Base-by-base conservation (phyloP, 2,888 invertebrate species). In the Capitulum mitella region DNA sequence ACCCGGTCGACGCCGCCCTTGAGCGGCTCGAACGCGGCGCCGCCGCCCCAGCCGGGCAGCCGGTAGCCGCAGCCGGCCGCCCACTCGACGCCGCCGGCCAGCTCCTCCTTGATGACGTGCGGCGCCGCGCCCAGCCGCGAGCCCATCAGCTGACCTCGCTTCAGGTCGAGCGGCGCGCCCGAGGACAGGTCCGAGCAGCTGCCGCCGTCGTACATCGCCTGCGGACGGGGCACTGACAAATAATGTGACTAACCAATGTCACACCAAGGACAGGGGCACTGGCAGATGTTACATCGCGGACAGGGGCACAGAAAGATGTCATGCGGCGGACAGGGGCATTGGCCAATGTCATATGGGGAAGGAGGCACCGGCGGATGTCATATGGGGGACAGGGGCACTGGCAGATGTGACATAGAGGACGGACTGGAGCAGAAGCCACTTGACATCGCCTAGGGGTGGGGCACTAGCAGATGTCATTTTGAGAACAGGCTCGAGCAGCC, bases 51-150 rank as follows among this genome's bases (percentile, higher is more conserved):
- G 70, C 70, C 26, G 70, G 70, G 26, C 70, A 70, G 70, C 37
- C 70, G 34, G 70, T 70, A 70, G 70, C 70, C 70, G 16, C 70
- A 70, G 70, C 70, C 70, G 8, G 70, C 22, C 6, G 70, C 37
- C 70, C 70, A 70, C 37, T 70, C 70, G 22, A 70, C 37, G 32
- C 10, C 61, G 37, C 37, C 70, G 70, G 37, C 22, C 70, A 70
- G 70, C 70, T 70, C 70, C 70, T 70, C 70, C 70, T 70, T 70
- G 70, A 70, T 37, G 37, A 3, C 16, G 37, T 70, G 70, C 14
- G 61, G 32, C 14, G 61, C 29, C 6, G 70, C 32, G 22, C 29
- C 12, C 14, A 70, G 70, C 34, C 70, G 70, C 22, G 19, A 14
- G 70, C 22, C 16, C 70, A 37, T 8, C 37, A 70, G 37, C 19